Evolutionary conservation across 2,888 invertebrate species (phyloP).

Genomic region (Parnassius smintheus): DNA sequence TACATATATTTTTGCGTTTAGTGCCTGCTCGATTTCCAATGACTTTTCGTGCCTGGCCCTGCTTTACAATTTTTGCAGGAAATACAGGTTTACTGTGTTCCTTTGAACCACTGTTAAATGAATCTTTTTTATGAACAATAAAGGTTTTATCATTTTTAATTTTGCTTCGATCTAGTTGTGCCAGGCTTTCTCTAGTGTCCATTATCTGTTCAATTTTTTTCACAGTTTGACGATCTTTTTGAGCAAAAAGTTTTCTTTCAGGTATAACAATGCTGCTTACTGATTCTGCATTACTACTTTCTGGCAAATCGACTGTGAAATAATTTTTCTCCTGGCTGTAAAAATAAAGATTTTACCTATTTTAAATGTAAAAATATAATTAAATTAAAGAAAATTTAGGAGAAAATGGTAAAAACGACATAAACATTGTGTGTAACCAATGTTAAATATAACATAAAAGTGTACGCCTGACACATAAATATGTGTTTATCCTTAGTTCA

Average conservation of each 20-base stretch:
- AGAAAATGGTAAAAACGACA: no score
- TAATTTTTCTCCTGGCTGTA: conserved; percentile 60
- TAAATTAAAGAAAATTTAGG: background rate
- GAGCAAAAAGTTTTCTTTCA: conserved; percentile 58
- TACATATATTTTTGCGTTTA: no score
- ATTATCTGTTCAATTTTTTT: conserved; percentile 49
- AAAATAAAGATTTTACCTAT: conserved; percentile 28
- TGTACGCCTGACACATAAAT: no score
- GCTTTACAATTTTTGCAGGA: conserved; percentile 44
- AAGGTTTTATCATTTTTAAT: conserved; percentile 45
- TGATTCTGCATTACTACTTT: conserved; percentile 68
- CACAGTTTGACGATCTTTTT: conserved; percentile 51
- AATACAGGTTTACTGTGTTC: conserved; percentile 50
- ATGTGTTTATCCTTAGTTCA: no score
- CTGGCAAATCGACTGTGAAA: conserved; percentile 54
- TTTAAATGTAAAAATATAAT: conserved; percentile 5
- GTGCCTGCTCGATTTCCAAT: no score
- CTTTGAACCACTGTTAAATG: conserved; percentile 49
- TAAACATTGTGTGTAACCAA: no score
- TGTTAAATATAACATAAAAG: no score
- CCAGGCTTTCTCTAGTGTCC: conserved; percentile 49
- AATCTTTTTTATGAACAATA: conserved; percentile 47
- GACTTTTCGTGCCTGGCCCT: no score
- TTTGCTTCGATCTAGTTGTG: conserved; percentile 46
- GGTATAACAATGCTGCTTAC: conserved; percentile 66